These are phyloP conservation scores for Sciurus vulgaris DNA, from an alignment of 2,797 vertebrate genomes.

Conservation along the genomic window DNA sequence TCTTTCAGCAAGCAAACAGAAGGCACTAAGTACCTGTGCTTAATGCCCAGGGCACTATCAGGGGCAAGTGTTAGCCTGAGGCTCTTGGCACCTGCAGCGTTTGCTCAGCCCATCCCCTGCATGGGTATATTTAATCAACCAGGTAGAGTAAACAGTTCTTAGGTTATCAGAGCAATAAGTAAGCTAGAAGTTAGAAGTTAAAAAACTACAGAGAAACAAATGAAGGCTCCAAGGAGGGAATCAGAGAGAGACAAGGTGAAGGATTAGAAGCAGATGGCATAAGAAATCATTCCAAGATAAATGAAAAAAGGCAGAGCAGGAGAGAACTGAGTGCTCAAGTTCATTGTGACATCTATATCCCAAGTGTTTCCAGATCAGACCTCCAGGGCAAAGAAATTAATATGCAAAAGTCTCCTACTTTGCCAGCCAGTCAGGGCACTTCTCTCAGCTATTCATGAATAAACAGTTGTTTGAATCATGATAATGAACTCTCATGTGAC, in stretches of 20 bases:
- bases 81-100: neutral
- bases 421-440: neutral
- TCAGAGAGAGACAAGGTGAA: slow-evolving; percentile 1
- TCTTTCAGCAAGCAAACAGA: neutral
- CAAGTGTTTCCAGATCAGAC: slow-evolving; percentile 32
- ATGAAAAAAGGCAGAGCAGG: slow-evolving; percentile 5
- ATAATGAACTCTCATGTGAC: neutral
- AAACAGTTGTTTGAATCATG: neutral
- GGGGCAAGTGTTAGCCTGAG: neutral
- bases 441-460: neutral
- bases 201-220: slow-evolving; percentile 6
- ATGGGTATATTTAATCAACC: neutral
- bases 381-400: neutral
- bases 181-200: neutral
- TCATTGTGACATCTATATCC: neutral
- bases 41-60: neutral
- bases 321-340: neutral
- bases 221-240: neutral
- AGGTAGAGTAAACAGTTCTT: neutral
- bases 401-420: neutral
- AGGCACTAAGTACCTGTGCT: neutral
- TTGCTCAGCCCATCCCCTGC: neutral
- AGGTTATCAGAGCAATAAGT: neutral
- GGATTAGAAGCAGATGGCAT: slow-evolving; percentile 6
- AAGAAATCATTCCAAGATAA: slow-evolving; percentile 1